Evolutionary conservation across 2,113 vertebrate genomes (phyloP), one percentile per base, ranked within the genome.

Genomic region (Gopherus flavomarginatus): DNA sequence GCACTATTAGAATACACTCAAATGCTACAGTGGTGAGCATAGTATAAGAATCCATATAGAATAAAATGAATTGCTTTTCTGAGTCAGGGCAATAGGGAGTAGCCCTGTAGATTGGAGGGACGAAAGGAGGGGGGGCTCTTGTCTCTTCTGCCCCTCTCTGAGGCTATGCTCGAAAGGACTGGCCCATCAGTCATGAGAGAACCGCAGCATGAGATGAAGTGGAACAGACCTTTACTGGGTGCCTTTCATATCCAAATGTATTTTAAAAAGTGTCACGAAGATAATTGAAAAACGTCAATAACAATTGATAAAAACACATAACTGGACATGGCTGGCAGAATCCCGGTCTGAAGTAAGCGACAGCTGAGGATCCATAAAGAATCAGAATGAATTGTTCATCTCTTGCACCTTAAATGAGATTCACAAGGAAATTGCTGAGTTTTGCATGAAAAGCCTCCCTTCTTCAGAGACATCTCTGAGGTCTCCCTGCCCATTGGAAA

Each of bases 271-370:
- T 97, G 97, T 91, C 97, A 96, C 44, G 17, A 83, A 81, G 95
- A 90, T 92, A 97, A 97, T 89, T 96, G 97, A 82, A 97, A 98
- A 97, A 88, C 88, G 91, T 98, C 97, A 97, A 96, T 98, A 98
- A 97, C 2, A 2, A 97, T 97, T 80, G 24, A 98, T 97, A 87
- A 91, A 87, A 93, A 59, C 95, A 91, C 87, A 80, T 92, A 93
- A 31, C 79, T 90, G 90, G 95, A 81, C 89, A 91, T 1, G 83
- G 95, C 89, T 97, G 95, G 85, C 0, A 3, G 97, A 97, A 84
- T 91, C 81, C 92, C 85, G 75, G 91, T 75, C 29, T 1, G 6
- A 89, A 87, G 92, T 90, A 97, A 95, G 83, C 17, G 4, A 59
- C 26, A 94, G 95, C 49, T 85, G 91, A 89, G 91, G 91, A 90